These are phyloP conservation scores for Leptura quadrifasciata DNA, from an alignment of 2,888 invertebrate species.

Conservation along the genomic window DNA sequence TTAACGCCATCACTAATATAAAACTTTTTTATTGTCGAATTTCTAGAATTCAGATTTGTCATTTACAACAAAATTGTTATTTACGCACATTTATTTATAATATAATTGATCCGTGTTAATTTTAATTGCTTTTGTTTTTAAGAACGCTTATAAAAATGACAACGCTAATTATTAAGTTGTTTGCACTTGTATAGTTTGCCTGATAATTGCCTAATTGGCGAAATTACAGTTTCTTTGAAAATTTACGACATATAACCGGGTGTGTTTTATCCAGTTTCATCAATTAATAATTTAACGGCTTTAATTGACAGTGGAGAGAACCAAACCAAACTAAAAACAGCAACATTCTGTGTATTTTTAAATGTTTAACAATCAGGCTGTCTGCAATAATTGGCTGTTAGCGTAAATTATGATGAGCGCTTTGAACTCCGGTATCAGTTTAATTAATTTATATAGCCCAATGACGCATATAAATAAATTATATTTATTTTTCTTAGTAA, in stretches of 20 bases:
- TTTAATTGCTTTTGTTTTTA: background rate
- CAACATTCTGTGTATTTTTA: slow-evolving; percentile 19
- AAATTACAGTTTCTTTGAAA: background rate
- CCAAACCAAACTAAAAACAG: slow-evolving; percentile 23
- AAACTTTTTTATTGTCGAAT: no score
- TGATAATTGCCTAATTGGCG: background rate
- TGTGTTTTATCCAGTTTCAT: slow-evolving; percentile 16
- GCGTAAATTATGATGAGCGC: no score
- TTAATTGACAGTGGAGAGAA: slow-evolving; percentile 30
- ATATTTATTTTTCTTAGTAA: background rate
- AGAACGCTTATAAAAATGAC: background rate
- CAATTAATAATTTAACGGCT: background rate
- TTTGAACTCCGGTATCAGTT: slow-evolving; percentile 18
- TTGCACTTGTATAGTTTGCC: background rate
- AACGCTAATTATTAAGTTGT: background rate
- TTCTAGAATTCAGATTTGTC: no score
- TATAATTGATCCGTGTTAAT: background rate
- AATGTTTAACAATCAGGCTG: slow-evolving; percentile 18
- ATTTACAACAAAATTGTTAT: background rate
- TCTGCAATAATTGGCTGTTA: slow-evolving; percentile 14
- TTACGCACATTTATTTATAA: background rate
- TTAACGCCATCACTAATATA: no score
- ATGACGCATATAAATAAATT: slow-evolving; percentile 12
- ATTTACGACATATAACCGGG: background rate
- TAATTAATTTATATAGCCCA: slow-evolving; percentile 21